Conservation (phyloP, 2,113 vertebrate genomes). For the Phodopus roborovskii region DNA sequence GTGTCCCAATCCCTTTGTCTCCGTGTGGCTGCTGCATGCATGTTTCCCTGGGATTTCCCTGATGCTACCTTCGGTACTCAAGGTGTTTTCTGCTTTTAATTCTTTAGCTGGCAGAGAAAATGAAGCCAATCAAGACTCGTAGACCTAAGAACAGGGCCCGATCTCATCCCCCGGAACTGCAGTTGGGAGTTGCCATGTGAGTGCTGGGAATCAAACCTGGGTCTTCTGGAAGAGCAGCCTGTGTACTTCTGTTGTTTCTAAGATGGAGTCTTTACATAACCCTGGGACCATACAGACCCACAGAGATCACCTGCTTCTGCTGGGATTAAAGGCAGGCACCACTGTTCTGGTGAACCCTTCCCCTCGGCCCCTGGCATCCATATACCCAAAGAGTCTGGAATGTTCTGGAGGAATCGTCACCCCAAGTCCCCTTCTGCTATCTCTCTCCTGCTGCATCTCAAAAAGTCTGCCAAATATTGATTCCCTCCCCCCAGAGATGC, state of each 20-base stretch:
- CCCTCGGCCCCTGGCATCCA: too few relatives aligned
- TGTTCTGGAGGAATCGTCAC: too few relatives aligned
- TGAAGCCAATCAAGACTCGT: not conserved
- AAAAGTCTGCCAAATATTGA: too few relatives aligned
- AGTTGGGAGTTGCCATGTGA: not conserved
- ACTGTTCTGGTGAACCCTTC: too few relatives aligned
- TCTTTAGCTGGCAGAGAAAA: not conserved
- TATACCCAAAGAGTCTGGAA: too few relatives aligned
- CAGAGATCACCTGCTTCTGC: not conserved
- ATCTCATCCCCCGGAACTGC: not conserved
- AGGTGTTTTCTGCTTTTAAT: not conserved
- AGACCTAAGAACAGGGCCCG: not conserved
- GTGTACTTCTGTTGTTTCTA: not conserved
- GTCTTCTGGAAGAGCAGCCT: not conserved
- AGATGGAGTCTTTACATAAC: not conserved
- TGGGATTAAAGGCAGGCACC: not conserved
- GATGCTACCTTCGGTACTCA: not conserved
- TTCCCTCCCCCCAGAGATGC: too few relatives aligned
- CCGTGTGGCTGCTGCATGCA: not conserved
- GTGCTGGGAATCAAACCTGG: not conserved
- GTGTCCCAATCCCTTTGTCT: not conserved
- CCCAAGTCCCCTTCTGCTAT: too few relatives aligned
- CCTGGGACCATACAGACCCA: not conserved
- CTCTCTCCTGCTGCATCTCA: too few relatives aligned
- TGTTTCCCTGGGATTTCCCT: not conserved